These are phyloP conservation scores for Rhyacophila evoluta DNA, from an alignment of 2,888 invertebrate species.

Conservation along the genomic window DNA sequence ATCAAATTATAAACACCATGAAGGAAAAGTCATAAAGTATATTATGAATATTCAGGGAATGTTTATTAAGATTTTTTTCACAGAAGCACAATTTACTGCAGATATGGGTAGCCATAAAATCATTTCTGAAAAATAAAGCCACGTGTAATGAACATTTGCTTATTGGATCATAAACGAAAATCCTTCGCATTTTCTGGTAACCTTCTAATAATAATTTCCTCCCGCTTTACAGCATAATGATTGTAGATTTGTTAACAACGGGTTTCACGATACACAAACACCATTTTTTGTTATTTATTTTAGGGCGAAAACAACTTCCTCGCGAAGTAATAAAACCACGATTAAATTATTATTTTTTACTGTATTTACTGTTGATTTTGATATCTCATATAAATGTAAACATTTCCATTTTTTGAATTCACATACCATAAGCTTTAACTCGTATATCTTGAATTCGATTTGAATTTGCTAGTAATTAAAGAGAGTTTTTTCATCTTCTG, in stretches of 20 bases:
- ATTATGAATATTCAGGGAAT: neutral
- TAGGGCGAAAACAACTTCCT: neutral
- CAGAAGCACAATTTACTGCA: neutral
- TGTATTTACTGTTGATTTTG: too few relatives aligned
- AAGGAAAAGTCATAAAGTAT: neutral
- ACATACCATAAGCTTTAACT: too few relatives aligned
- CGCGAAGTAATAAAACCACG: neutral
- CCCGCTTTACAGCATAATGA: neutral
- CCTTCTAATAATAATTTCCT: neutral
- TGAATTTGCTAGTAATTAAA: too few relatives aligned
- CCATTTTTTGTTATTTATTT: neutral
- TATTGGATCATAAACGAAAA: conserved; percentile 12
- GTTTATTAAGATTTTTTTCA: neutral
- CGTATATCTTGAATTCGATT: too few relatives aligned
- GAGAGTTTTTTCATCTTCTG: too few relatives aligned
- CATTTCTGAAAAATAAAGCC: neutral
- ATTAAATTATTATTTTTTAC: neutral
- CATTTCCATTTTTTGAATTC: too few relatives aligned
- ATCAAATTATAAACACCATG: neutral
- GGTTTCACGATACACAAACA: neutral
- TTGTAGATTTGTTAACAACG: conserved; percentile 15
- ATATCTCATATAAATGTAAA: too few relatives aligned
- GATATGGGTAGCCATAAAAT: neutral
- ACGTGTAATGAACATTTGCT: neutral
- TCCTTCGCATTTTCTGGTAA: neutral